Conservation (phyloP, 2,797 vertebrate species). For the Hylomyscus alleni region DNA sequence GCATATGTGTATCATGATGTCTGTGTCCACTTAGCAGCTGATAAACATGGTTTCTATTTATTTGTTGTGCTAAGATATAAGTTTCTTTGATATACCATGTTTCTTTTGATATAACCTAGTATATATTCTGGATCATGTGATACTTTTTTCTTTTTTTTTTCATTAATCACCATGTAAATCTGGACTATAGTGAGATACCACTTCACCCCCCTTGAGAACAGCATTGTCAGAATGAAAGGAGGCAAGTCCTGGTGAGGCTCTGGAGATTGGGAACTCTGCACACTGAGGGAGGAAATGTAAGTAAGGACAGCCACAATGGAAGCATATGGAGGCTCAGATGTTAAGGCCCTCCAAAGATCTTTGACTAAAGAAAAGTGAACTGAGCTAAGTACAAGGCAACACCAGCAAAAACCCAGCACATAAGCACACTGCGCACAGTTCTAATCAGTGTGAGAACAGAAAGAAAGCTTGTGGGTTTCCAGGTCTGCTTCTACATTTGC, state of each 20-base stretch:
- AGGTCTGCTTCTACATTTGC: background rate
- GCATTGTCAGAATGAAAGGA: background rate
- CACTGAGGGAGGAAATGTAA: too few species aligned
- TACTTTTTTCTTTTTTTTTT: background rate
- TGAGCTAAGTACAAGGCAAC: background rate
- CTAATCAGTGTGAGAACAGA: background rate
- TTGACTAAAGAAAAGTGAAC: background rate
- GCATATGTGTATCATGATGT: too few species aligned
- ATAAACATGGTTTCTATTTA: background rate
- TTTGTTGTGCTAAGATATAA: too few species aligned
- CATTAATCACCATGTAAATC: background rate
- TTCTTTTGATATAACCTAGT: background rate
- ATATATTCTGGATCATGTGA: background rate
- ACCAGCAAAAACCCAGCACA: rapidly evolving
- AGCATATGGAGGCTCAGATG: background rate
- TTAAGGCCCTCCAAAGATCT: background rate
- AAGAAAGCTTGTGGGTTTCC: background rate
- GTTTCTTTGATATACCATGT: too few species aligned
- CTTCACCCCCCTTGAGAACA: background rate
- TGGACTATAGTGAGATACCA: background rate
- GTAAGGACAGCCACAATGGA: background rate
- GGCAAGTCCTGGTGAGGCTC: background rate
- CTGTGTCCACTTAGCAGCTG: too few species aligned
- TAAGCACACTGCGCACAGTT: rapidly evolving
- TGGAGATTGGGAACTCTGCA: background rate